A percentile compares a stretch with the other conserved stretches of the same genome.
Evolutionary conservation across 1,140 invertebrate genomes (phyloP).

Genomic region (Hestina assimilis): DNA sequence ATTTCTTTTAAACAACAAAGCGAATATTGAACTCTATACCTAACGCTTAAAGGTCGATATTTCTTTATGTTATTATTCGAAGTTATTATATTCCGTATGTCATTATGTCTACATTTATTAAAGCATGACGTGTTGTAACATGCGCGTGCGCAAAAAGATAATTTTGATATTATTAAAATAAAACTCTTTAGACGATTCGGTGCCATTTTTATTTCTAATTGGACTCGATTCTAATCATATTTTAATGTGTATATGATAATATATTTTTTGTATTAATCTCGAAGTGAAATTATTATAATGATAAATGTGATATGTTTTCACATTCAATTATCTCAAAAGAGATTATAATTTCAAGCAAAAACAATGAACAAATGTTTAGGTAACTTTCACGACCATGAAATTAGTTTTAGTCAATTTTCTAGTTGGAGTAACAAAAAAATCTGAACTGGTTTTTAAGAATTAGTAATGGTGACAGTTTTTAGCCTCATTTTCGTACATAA

Average conservation of each 20-base stretch:
- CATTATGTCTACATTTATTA: constrained; percentile 40
- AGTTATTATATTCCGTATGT: constrained; percentile 30
- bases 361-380: too few species aligned
- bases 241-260: neutral
- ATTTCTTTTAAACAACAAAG: constrained; percentile 9
- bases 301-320: too few species aligned
- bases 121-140: constrained; percentile 25
- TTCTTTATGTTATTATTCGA: neutral
- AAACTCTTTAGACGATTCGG: constrained; percentile 17
- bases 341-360: too few species aligned
- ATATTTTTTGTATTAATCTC: too few species aligned
- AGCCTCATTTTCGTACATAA: too few species aligned
- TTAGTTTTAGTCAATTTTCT: too few species aligned
- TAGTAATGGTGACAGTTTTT: too few species aligned
- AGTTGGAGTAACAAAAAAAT: too few species aligned
- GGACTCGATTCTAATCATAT: constrained; percentile 23
- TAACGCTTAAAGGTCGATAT: neutral
- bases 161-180: constrained; percentile 24
- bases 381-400: too few species aligned
- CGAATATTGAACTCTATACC: constrained; percentile 12
- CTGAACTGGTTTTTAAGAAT: too few species aligned
- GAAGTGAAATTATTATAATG: too few species aligned
- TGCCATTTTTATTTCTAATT: constrained; percentile 24
- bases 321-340: too few species aligned
- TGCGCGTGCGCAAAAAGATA: constrained; percentile 23